These are phyloP conservation scores for Mesitornis unicolor DNA, from an alignment of 2,113 vertebrate species.

Conservation along the genomic window DNA sequence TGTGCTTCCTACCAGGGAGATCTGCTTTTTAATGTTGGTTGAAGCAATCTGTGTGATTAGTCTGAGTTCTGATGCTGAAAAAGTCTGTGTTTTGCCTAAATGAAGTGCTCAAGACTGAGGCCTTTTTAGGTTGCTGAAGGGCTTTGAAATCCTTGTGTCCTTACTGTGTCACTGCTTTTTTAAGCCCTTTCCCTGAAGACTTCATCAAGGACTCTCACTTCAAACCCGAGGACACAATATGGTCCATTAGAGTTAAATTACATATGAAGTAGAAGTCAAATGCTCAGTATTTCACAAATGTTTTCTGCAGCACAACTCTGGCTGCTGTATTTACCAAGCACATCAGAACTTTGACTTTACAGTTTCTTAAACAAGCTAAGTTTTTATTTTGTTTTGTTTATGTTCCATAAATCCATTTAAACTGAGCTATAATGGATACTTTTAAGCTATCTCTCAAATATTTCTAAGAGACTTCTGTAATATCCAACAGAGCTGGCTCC, in stretches of 20 bases:
- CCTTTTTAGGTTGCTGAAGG: background rate
- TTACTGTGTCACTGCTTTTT: background rate
- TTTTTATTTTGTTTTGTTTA: background rate
- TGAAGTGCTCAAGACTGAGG: background rate
- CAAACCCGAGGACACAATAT: background rate
- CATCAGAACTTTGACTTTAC: background rate
- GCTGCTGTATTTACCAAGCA: background rate
- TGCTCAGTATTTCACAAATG: background rate
- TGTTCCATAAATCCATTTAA: constrained; percentile 11
- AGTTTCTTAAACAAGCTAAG: background rate
- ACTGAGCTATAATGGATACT: background rate
- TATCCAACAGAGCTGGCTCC: background rate
- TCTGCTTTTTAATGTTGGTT: background rate
- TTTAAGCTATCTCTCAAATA: constrained; percentile 3
- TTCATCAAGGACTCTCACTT: constrained; percentile 1
- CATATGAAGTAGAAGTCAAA: background rate
- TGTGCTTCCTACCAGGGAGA: background rate
- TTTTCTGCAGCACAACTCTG: background rate
- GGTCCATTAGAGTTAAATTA: background rate
- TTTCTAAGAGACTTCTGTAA: constrained; percentile 24
- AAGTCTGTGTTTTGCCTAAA: background rate
- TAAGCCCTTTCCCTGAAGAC: background rate
- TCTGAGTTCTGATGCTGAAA: background rate
- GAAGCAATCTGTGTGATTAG: background rate
- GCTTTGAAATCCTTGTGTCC: background rate